Evolutionary conservation across 2,797 vertebrate species (phyloP), one percentile per base, ranked within the genome.

Genomic region (Agapornis canus): DNA sequence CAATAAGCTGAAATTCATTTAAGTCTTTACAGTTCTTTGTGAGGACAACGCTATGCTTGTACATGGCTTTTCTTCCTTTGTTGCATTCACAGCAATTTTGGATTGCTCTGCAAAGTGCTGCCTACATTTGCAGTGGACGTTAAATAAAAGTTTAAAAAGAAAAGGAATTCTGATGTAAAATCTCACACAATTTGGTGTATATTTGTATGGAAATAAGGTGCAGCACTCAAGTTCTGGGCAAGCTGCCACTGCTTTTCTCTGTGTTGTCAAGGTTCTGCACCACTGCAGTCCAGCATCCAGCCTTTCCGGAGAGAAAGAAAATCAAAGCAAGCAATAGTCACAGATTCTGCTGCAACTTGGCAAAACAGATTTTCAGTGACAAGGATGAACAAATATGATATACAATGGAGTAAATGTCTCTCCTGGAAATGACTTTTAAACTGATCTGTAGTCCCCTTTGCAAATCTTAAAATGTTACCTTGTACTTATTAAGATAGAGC

Each of bases 151-250:
- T n/a, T 52, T 48, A 35, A 37, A 11, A 23, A 43, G 4, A 42
- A 75, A 40, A 52, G 43, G 0, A 43, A 86, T 56, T 90, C n/a
- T 85, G 52, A 81, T 75, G 52, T 57, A 87, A 87, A 65, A 75
- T 78, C 61, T 76, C 77, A 52, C 16, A 40, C 26, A 92, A 61
- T 83, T 85, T 47, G 22, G 8, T 83, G 40, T 69, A 59, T 89
- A 86, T 91, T 92, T 93, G 13, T 83, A 89, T 89, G 92, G 82
- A 96, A 94, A 94, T 94, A 79, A 87, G 57, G 35, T 51, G 32
- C 89, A 54, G 71, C 27, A 11, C 39, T 92, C 80, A 32, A 90
- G 49, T 75, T 95, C 90, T 93, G 93, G 92, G 93, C 86, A 95
- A 64, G 31, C 26, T 75, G 89, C 90, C 93, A 88, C 70, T 86